phyloP scores from a whole-genome alignment of 2,797 vertebrate genomes.

The Tinamus major region DNA sequence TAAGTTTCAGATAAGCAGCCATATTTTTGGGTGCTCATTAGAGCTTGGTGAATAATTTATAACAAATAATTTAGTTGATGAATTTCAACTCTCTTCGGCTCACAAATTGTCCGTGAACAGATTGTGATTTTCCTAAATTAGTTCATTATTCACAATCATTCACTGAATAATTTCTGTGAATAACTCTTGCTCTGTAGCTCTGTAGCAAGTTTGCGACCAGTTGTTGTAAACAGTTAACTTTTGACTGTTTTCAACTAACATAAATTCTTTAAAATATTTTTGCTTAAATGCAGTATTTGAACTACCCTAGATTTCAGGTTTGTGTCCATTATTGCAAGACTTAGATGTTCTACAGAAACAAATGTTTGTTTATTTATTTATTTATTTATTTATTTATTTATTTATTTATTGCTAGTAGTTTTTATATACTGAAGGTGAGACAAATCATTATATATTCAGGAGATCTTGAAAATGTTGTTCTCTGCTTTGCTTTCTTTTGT shows the following conservation, averaged over 20 bases:
- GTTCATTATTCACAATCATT: conserved; percentile 68
- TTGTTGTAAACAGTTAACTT: conserved; percentile 44
- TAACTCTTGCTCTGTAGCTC: conserved; percentile 2
- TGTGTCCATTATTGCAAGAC: not conserved
- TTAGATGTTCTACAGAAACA: not conserved
- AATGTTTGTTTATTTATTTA: not conserved
- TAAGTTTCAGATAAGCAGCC: conserved; percentile 43
- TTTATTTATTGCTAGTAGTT: not conserved
- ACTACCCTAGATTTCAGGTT: not conserved
- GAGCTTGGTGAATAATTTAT: conserved; percentile 72
- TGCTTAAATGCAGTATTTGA: not conserved
- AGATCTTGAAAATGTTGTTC: not conserved
- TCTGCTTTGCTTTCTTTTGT: not conserved
- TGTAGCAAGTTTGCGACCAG: not conserved
- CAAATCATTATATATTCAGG: not conserved
- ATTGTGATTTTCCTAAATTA: conserved; percentile 72
- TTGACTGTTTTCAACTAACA: not conserved
- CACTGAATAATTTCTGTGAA: conserved; percentile 37
- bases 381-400: too few species aligned
- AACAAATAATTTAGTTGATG: conserved; percentile 68
- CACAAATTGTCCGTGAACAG: conserved; percentile 68
- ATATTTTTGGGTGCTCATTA: conserved; percentile 65
- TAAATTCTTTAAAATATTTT: not conserved
- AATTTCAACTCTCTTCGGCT: conserved; percentile 65
- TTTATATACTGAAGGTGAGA: not conserved